Percentiles rank a stretch among this genome's conserved stretches.
These are phyloP conservation scores for Anthoptus insignis DNA, from an alignment of 2,888 invertebrate genomes.

Conservation along the genomic window DNA sequence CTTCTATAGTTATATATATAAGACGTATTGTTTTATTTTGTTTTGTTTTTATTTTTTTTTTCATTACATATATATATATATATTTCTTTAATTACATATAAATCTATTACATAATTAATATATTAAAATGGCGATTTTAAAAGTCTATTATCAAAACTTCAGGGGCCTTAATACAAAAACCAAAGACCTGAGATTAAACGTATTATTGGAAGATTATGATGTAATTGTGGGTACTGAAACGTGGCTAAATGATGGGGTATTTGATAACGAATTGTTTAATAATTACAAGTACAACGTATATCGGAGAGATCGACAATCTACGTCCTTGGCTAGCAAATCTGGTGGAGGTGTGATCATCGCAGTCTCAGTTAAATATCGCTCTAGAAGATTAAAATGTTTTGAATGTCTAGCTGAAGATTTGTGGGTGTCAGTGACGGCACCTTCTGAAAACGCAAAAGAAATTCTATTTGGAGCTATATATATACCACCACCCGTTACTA, in stretches of 20 bases:
- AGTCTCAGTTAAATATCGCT: background rate
- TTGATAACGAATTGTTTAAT: constrained; percentile 29
- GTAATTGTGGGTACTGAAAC: constrained; percentile 39
- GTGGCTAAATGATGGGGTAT: constrained; percentile 28
- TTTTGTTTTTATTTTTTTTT: too few relatives aligned
- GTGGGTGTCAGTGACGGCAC: background rate
- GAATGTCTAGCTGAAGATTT: background rate
- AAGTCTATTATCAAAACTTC: constrained; percentile 37
- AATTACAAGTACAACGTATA: constrained; percentile 16
- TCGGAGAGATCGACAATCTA: background rate
- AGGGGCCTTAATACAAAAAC: constrained; percentile 38
- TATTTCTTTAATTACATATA: too few relatives aligned
- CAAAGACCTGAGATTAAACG: constrained; percentile 17
- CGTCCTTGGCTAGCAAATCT: background rate
- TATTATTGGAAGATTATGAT: constrained; percentile 17
- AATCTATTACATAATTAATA: background rate
- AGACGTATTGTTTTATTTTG: too few relatives aligned
- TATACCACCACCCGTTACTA: background rate
- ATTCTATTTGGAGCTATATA: background rate
- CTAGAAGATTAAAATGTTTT: background rate
- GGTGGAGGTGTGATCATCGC: constrained; percentile 7
- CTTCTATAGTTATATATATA: too few relatives aligned
- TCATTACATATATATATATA: too few relatives aligned
- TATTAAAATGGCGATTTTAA: constrained; percentile 21
- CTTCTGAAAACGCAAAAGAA: too few relatives aligned